Base-by-base conservation (phyloP, 2,113 vertebrate species). In the Nasalis larvatus region DNA sequence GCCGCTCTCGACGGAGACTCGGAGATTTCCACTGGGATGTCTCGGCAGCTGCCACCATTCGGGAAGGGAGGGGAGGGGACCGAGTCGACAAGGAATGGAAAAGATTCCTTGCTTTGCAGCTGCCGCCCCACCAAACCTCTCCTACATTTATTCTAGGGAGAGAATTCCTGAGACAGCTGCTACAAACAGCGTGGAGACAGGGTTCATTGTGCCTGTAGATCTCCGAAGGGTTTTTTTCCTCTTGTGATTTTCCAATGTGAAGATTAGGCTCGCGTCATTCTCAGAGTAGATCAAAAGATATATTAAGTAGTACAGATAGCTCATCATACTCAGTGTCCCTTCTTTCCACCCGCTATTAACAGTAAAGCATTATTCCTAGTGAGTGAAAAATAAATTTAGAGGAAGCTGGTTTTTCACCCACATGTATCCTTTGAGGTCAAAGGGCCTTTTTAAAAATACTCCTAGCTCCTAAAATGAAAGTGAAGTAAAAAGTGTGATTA, bases 81-180 rank as follows among this genome's bases (percentile, higher is more conserved):
- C n/a, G 27, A 16, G 20, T 21, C 49, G 25, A 30, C 2, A 18
- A 60, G 66, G 45, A 78, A 9, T 1, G 45, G 52, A 74, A 20
- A 80, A 21, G 93, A 86, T n/a, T 32, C 95, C 77, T 56, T 8
- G 73, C 63, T 52, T 32, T 14, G 91, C 97, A 97, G 96, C 98
- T 97, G 97, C 91, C 76, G 45, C 88, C 90, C 47, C 71, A 12
- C n/a, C 81, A 58, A 1, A 47, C 86, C 92, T 95, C 94, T 86
- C 96, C 96, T 86, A 68, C 97, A 60, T 89, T 68, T 93, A 60
- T 87, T 68, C 92, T 81, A 12, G 58, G 92, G 76, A 56, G 71
- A 86, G 87, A 92, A 68, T 60, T 81, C 81, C 90, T 8, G 80
- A 84, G 96, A 81, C 97, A 95, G 96, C 96, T 97, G 97, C 94